phyloP scores from a whole-genome alignment of 2,113 vertebrate species.

The Eleginops maclovinus region DNA sequence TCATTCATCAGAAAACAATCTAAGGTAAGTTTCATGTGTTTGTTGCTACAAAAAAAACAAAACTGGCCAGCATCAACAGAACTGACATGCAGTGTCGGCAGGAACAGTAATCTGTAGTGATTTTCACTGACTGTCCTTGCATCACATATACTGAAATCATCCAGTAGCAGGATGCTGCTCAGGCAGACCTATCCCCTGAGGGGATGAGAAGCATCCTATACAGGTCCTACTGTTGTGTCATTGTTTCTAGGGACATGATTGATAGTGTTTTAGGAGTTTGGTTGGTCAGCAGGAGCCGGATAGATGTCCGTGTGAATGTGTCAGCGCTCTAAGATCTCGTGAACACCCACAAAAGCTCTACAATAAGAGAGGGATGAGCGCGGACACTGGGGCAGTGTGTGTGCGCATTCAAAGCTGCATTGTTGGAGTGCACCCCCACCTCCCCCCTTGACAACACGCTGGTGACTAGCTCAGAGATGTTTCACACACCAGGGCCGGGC shows the following conservation, averaged over 20 bases:
- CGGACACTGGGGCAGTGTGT: constrained; percentile 79
- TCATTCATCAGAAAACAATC: constrained; percentile 80
- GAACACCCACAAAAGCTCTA: constrained; percentile 79
- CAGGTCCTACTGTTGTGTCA: constrained; percentile 31
- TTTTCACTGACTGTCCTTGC: constrained; percentile 3
- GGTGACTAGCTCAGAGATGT: constrained; percentile 73
- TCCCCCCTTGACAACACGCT: constrained; percentile 73
- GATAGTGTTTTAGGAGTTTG: constrained; percentile 62
- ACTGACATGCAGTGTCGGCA: neutral
- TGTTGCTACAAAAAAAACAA: constrained; percentile 6
- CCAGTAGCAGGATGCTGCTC: constrained; percentile 18
- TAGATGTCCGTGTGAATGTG: constrained; percentile 81
- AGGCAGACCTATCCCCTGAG: constrained; percentile 12
- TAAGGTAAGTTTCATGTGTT: constrained; percentile 75
- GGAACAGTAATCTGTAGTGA: constrained; percentile 15
- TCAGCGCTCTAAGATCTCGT: constrained; percentile 76
- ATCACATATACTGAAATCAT: constrained; percentile 20
- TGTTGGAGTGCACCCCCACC: constrained; percentile 78
- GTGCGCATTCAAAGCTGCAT: constrained; percentile 80
- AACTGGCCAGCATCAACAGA: neutral
- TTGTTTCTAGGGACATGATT: constrained; percentile 66
- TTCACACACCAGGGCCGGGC: constrained; percentile 67
- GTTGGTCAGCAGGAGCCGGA: constrained; percentile 76
- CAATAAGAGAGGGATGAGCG: constrained; percentile 82
- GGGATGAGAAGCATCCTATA: constrained; percentile 36